Base-by-base conservation (phyloP, 53 echinoderm and acorn worm genomes). In the Echinometra lucunter region DNA sequence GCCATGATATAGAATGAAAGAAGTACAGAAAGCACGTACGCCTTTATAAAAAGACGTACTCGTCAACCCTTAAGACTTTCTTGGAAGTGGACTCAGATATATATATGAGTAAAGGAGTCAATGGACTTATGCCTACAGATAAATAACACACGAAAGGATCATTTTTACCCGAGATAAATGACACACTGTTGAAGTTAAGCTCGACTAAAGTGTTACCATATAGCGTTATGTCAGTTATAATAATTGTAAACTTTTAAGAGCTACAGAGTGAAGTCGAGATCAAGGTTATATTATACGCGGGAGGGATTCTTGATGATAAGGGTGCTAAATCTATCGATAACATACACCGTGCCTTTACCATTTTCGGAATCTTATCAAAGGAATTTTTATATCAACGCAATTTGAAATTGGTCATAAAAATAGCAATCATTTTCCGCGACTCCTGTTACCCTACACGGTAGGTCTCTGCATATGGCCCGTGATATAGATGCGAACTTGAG, bases 281-380 rank as follows among this genome's bases (percentile, higher is more conserved):
- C 85, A 85, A 85, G 85, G 85, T n/a, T 85, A 85, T 28, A 49
- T 47, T 3, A 49, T 47, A 49, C 28, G 85, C 85, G 85, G 85
- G 89, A 60, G 89, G 89, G 57, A 89, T 89, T 57, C 89, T 37
- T 40, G 58, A 28, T 37, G 60, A 89, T 58, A 89, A 89, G 89
- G 57, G 89, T 30, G 6, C 66, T 91, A 91, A 91, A 91, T 91
- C 91, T 91, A 40, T 91, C 91, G 69, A 8, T 66, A 91, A 16
- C 70, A 40, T 44, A 67, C 91, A 44, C 69, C 69, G 69, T 67
- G 30, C 47, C 45, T 10, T 91, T 91, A 45, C 91, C 58, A 91
- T 91, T 91, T 91, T 66, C 91, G 91, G 91, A 67, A 91, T 70
- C 66, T 91, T 69, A 69, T 91, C 91, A 91, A 91, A 91, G 91